A percentile compares a stretch with the other conserved stretches of the same genome.
These are phyloP conservation scores for Lysiphlebus fabarum DNA, from an alignment of 1,140 invertebrate genomes.

Conservation along the genomic window DNA sequence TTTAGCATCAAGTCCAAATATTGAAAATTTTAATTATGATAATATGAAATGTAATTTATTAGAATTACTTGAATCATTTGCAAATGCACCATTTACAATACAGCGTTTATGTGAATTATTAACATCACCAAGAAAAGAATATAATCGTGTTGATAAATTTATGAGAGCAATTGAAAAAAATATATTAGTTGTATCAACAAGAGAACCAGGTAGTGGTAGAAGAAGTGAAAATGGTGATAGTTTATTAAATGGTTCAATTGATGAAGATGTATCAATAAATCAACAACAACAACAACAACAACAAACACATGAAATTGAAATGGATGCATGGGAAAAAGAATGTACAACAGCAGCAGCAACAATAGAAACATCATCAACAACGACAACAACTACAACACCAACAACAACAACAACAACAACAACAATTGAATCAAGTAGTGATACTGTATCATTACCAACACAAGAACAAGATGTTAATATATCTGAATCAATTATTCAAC, in stretches of 20 bases:
- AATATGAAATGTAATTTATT: constrained; percentile 81
- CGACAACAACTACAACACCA: too few relatives aligned
- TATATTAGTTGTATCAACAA: constrained; percentile 91
- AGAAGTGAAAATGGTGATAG: constrained; percentile 67
- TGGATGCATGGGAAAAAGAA: constrained; percentile 51
- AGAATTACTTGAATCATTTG: constrained; percentile 78
- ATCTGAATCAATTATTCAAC: too few relatives aligned
- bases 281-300: constrained; percentile 24
- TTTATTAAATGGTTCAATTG: constrained; percentile 56
- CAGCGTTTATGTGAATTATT: constrained; percentile 93
- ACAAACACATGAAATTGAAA: constrained; percentile 44
- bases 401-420: too few relatives aligned
- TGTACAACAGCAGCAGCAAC: constrained; percentile 29
- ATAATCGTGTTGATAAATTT: constrained; percentile 93
- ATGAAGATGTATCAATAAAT: constrained; percentile 39
- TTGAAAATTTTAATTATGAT: constrained; percentile 88
- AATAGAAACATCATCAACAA: neutral
- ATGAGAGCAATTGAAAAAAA: constrained; percentile 94
- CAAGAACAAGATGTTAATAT: too few relatives aligned
- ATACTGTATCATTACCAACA: too few relatives aligned
- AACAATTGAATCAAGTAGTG: too few relatives aligned
- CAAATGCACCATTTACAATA: constrained; percentile 92
- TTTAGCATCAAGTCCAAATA: constrained; percentile 80
- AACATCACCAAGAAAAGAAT: constrained; percentile 87
- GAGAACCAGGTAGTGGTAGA: constrained; percentile 73